phyloP scores from a whole-genome alignment of 2,797 vertebrate genomes.

The Pagetopsis macropterus region DNA sequence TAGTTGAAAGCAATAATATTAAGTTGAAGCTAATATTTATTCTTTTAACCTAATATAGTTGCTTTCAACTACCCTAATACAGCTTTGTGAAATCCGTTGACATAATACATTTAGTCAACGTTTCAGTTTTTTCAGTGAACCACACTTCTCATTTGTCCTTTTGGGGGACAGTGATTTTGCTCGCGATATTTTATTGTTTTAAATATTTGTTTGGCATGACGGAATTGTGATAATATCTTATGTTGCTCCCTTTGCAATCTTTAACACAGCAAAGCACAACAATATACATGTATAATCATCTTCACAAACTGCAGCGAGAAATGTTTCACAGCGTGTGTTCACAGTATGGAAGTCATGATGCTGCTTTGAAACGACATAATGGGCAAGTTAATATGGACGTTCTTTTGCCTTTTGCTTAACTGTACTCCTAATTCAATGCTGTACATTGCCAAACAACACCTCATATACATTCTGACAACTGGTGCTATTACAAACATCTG shows the following conservation, averaged over 20 bases:
- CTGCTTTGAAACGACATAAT: constrained; percentile 58
- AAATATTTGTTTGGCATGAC: constrained; percentile 46
- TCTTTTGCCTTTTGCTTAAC: constrained; percentile 60
- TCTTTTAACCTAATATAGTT: no score
- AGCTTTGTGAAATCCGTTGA: no score
- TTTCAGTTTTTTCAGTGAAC: background rate
- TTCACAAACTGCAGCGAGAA: constrained; percentile 70
- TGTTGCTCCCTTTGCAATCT: constrained; percentile 68
- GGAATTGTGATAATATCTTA: constrained; percentile 31
- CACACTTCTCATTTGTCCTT: constrained; percentile 26
- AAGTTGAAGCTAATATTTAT: no score
- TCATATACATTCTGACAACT: constrained; percentile 78
- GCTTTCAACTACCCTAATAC: no score
- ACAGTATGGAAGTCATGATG: constrained; percentile 61
- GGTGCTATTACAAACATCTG: constrained; percentile 85
- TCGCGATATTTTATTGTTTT: constrained; percentile 4
- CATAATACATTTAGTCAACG: no score
- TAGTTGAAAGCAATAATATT: no score
- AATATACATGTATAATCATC: constrained; percentile 73
- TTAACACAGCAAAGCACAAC: constrained; percentile 72
- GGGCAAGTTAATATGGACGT: constrained; percentile 53
- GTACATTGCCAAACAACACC: constrained; percentile 75
- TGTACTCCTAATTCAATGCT: constrained; percentile 68
- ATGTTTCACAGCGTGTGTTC: constrained; percentile 68
- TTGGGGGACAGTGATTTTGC: constrained; percentile 12